These are phyloP conservation scores for Colinus virginianus DNA, from an alignment of 2,113 vertebrate species.

Conservation along the genomic window DNA sequence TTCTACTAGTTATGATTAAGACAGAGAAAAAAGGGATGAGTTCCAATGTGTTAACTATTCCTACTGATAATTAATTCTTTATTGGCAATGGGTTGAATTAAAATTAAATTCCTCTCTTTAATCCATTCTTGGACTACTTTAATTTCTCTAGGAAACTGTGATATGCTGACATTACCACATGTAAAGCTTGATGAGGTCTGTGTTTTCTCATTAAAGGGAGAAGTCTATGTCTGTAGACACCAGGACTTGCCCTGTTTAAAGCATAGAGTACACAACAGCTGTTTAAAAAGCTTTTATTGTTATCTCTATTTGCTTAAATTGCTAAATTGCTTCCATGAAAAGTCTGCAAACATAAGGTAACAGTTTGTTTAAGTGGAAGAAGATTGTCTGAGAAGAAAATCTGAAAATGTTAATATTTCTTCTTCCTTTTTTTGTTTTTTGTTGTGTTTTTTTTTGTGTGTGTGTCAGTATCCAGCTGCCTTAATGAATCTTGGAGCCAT, in stretches of 20 bases:
- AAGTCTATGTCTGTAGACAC: background rate
- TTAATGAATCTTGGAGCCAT: constrained; percentile 99
- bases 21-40: background rate
- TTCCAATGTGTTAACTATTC: constrained; percentile 44
- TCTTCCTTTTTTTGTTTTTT: background rate
- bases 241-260: constrained; percentile 44
- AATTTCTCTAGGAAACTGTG: constrained; percentile 24
- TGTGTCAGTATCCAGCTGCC: constrained; percentile 92
- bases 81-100: constrained; percentile 17
- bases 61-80: constrained; percentile 1
- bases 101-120: constrained; percentile 28
- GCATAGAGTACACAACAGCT: constrained; percentile 29
- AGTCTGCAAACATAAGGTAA: constrained; percentile 37
- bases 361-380: constrained; percentile 53
- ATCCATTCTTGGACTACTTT: constrained; percentile 26
- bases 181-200: constrained; percentile 29
- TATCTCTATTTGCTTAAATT: constrained; percentile 67
- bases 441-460: constrained; percentile 12
- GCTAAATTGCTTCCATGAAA: constrained; percentile 62
- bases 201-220: constrained; percentile 60
- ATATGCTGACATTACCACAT: background rate
- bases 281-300: constrained; percentile 51
- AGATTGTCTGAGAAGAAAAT: constrained; percentile 32
- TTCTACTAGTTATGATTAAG: constrained; percentile 18
- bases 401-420: constrained; percentile 38